Conservation (phyloP, 2,888 invertebrate species). For the Agrochola lota region DNA sequence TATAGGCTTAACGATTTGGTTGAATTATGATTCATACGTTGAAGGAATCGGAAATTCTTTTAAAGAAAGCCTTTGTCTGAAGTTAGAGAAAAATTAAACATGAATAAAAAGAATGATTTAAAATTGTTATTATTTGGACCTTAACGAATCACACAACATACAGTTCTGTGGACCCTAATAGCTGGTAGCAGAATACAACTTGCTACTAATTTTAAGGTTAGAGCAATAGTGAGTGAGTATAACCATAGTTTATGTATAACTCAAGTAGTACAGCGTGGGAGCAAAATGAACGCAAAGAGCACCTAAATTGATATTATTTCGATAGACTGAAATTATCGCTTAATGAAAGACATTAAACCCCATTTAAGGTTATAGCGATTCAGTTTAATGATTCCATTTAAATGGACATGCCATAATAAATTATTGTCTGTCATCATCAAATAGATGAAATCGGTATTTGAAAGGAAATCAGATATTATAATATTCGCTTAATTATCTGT, state of each 20-base stretch:
- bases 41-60: conserved; percentile 60
- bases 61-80: conserved; percentile 60
- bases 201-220: conserved; percentile 2
- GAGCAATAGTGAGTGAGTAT: conserved; percentile 19
- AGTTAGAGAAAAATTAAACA: not conserved
- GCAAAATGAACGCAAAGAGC: conserved; percentile 67
- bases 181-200: not conserved
- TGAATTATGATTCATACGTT: conserved; percentile 72
- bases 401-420: conserved; percentile 71
- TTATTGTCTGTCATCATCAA: conserved; percentile 72
- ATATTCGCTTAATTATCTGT: conserved; percentile 78
- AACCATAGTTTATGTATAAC: not conserved
- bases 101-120: not conserved
- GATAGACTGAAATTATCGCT: conserved; percentile 69
- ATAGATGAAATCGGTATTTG: conserved; percentile 71
- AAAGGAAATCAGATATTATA: conserved; percentile 74
- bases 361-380: conserved; percentile 72
- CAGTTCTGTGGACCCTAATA: not conserved
- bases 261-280: conserved; percentile 68
- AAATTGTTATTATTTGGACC: not conserved
- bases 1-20: conserved; percentile 71
- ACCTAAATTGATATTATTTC: conserved; percentile 71
- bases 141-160: conserved; percentile 7
- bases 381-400: conserved; percentile 71
- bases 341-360: conserved; percentile 73